These are phyloP conservation scores for Pseudomyrmex dendroicus DNA, from an alignment of 1,140 invertebrate genomes.

Conservation along the genomic window DNA sequence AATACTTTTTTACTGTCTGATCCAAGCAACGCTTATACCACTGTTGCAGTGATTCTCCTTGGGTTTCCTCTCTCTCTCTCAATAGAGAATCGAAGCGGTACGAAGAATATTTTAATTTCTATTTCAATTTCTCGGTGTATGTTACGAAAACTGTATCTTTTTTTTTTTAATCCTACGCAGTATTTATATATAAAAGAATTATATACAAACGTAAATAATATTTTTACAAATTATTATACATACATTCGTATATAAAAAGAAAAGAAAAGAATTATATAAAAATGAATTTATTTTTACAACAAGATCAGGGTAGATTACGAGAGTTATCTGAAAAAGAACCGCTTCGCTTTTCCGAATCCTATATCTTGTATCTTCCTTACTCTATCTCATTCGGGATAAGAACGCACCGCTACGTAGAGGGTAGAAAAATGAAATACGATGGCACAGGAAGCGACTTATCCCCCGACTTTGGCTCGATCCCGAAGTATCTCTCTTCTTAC, in stretches of 20 bases:
- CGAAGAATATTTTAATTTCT: neutral
- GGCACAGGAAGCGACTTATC: slow-evolving; percentile 64
- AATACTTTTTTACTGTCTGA: neutral
- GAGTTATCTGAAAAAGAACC: neutral
- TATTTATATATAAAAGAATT: no score
- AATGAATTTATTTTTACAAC: neutral
- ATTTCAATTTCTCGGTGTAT: neutral
- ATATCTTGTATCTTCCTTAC: neutral
- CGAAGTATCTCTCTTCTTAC: slow-evolving; percentile 82
- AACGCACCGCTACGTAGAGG: slow-evolving; percentile 46
- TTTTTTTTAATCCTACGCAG: no score
- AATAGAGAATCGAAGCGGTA: slow-evolving; percentile 25
- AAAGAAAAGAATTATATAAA: no score
- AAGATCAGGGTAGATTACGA: neutral
- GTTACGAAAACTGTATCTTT: neutral
- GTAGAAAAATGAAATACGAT: slow-evolving; percentile 58
- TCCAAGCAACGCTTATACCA: slow-evolving; percentile 7
- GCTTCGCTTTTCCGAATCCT: slow-evolving; percentile 33
- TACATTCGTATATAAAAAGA: no score
- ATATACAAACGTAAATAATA: no score
- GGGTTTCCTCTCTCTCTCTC: slow-evolving; percentile 17
- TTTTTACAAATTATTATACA: no score
- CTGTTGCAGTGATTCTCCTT: slow-evolving; percentile 18
- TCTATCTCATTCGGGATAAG: slow-evolving; percentile 20
- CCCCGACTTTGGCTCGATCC: slow-evolving; percentile 70